Percentiles rank a stretch among this genome's conserved stretches.
phyloP scores from a whole-genome alignment of 1,140 invertebrate species.

The Agrypnia vestita region DNA sequence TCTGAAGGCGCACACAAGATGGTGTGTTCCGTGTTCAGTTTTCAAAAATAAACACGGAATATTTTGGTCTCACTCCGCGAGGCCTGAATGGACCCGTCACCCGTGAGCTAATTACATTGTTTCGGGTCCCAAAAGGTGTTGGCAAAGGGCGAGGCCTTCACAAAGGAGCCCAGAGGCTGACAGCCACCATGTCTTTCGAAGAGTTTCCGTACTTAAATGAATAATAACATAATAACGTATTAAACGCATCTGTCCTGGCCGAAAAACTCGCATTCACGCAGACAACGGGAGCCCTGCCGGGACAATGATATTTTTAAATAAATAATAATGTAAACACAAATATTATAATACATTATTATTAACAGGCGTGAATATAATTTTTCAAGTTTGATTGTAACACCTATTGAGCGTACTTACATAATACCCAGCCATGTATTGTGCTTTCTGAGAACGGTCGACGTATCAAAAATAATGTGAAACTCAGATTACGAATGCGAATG shows the following conservation, averaged over 20 bases:
- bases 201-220: slow-evolving; percentile 39
- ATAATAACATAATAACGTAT: slow-evolving; percentile 56
- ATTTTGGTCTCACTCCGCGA: slow-evolving; percentile 9
- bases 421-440: too few species aligned
- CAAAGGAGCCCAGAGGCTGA: slow-evolving; percentile 39
- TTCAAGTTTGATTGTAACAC: too few species aligned
- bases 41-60: slow-evolving; percentile 47
- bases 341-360: too few species aligned
- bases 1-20: too few species aligned
- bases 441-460: too few species aligned
- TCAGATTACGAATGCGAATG: too few species aligned
- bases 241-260: slow-evolving; percentile 38
- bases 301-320: too few species aligned
- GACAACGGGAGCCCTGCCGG: too few species aligned
- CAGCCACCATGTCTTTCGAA: slow-evolving; percentile 4
- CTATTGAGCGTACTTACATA: too few species aligned
- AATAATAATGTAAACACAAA: too few species aligned
- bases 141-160: slow-evolving; percentile 12
- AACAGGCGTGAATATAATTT: too few species aligned
- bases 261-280: neutral
- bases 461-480: too few species aligned
- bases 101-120: slow-evolving; percentile 56
- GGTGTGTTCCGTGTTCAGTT: neutral
- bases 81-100: slow-evolving; percentile 44
- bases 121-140: slow-evolving; percentile 52